phyloP scores from a whole-genome alignment of 1,140 invertebrate species.

The Ptiloglossa arizonensis region DNA sequence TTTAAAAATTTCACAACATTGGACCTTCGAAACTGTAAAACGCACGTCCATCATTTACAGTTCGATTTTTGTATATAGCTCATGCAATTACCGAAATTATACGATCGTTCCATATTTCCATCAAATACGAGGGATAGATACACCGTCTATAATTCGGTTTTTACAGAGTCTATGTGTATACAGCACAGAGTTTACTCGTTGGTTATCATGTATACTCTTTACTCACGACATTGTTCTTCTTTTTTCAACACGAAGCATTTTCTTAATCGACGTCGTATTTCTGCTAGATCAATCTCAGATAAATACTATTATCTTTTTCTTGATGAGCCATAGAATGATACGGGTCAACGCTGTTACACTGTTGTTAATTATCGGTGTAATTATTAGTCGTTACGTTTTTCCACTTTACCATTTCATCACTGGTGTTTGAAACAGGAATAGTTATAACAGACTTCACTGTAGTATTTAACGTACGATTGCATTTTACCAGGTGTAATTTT shows the following conservation, averaged over 20 bases:
- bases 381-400: neutral
- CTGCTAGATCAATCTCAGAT: neutral
- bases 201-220: neutral
- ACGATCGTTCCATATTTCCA: neutral
- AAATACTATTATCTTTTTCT: conserved; percentile 10
- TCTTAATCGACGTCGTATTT: neutral
- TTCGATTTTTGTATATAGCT: neutral
- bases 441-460: conserved; percentile 5
- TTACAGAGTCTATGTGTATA: neutral
- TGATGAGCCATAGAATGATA: neutral
- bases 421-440: conserved; percentile 13
- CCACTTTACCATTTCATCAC: neutral
- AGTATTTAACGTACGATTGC: neutral
- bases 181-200: neutral
- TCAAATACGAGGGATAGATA: neutral
- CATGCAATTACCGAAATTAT: neutral
- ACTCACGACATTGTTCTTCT: neutral
- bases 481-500: neutral
- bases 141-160: conserved; percentile 8
- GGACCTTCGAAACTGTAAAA: conserved; percentile 31
- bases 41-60: conserved; percentile 14
- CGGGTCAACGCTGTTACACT: neutral
- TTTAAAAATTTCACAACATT: conserved; percentile 66
- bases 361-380: conserved; percentile 10
- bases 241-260: neutral